These are phyloP conservation scores for Hipposideros armiger DNA, from an alignment of 2,113 vertebrate genomes.

Conservation along the genomic window DNA sequence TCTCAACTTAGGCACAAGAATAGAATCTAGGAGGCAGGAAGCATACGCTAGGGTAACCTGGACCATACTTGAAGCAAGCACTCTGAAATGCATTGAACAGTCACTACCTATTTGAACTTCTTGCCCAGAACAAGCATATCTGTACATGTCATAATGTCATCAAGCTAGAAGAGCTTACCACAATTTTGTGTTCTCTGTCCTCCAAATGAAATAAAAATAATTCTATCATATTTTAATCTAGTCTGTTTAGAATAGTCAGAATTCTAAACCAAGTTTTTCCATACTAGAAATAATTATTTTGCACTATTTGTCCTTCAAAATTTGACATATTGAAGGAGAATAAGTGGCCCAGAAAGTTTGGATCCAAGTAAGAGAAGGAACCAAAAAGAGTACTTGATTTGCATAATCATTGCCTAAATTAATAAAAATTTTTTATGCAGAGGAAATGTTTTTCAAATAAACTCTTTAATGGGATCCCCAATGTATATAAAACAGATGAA, in stretches of 20 bases:
- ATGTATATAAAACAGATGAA: neutral
- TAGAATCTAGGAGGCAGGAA: neutral
- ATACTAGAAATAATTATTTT: conserved; percentile 7
- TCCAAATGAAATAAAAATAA: conserved; percentile 34
- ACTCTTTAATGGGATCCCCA: neutral
- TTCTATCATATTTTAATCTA: neutral
- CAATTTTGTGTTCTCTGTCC: neutral
- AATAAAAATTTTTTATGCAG: neutral
- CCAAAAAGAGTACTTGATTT: neutral
- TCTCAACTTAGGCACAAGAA: neutral
- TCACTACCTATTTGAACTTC: neutral
- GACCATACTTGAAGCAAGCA: neutral
- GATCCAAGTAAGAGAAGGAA: neutral
- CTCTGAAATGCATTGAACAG: neutral
- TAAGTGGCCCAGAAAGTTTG: conserved; percentile 9
- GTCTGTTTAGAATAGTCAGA: conserved; percentile 32
- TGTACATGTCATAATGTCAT: no score
- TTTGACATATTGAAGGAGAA: neutral
- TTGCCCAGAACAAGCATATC: neutral
- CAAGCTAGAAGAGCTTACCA: neutral
- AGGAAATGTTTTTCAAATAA: neutral
- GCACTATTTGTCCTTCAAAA: neutral
- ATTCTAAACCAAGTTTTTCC: neutral
- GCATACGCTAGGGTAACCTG: neutral
- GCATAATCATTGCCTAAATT: neutral